Base-by-base conservation (phyloP, 2,888 invertebrate species). In the Drosophila kambysellisi region DNA sequence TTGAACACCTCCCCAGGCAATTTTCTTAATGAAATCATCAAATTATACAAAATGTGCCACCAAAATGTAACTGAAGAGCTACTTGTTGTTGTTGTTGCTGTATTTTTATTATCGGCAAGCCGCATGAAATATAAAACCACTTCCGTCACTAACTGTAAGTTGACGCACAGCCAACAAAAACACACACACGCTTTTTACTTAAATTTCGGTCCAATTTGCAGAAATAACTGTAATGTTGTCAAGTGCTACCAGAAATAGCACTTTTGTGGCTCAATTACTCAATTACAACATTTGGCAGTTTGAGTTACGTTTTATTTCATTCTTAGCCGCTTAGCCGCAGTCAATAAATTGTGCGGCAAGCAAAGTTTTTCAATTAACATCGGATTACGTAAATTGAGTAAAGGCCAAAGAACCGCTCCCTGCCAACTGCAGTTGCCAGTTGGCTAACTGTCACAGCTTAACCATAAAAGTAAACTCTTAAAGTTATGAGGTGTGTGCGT, bases 1-100 rank as follows among this genome's bases (percentile, higher is more conserved):
- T n/a, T 62, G 53, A 61, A 51, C 65, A 3, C 33, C 17, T 35
- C 39, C 37, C 51, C 20, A 37, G 64, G 71, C 72, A 79, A 87
- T 89, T 87, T 84, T 79, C 81, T 81, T 81, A 85, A 89, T 85
- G 84, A 85, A 89, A 85, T 89, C 89, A 87, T 89, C 79, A 89
- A 85, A 87, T 85, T 85, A 87, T 76, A 74, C 79, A 75, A 79
- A 85, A 81, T 84, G 83, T 80, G 70, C 84, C 67, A 61, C 66
- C 77, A 79, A 85, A 82, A 79, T 88, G 88, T 66, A 67, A 79
- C 71, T 70, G 76, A 30, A 63, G 73, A 80, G 81, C 77, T 76
- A 87, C 68, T 73, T 87, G 71, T 57, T 54, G 20, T 46, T 43
- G 35, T 12, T 48, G 33, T 12, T 57, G 33, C 35, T 15, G 46